These are phyloP conservation scores for Lates japonicus DNA, from an alignment of 2,797 vertebrate species.

Conservation along the genomic window DNA sequence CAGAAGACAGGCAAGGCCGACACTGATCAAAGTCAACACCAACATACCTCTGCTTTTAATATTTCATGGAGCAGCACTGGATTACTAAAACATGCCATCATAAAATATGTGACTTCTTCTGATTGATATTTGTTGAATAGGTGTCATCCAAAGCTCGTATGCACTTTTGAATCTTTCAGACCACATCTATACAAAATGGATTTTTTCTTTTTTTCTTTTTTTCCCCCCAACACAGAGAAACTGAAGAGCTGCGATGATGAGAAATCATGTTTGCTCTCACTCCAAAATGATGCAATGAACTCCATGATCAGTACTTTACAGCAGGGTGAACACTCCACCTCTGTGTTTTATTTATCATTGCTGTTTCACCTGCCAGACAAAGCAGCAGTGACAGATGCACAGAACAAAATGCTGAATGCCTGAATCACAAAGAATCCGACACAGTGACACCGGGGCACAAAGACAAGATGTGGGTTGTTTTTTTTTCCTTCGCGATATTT, in stretches of 20 bases:
- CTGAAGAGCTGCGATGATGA: slow-evolving; percentile 43
- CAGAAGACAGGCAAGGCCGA: slow-evolving; percentile 70
- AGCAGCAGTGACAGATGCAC: slow-evolving; percentile 65
- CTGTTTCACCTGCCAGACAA: slow-evolving; percentile 64
- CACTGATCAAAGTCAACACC: slow-evolving; percentile 86
- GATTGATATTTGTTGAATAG: slow-evolving; percentile 70
- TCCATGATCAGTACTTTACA: slow-evolving; percentile 62
- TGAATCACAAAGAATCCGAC: slow-evolving; percentile 64
- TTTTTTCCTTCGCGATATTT: slow-evolving; percentile 4
- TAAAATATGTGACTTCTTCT: slow-evolving; percentile 60
- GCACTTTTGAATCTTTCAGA: slow-evolving; percentile 60
- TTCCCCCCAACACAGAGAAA: slow-evolving; percentile 29
- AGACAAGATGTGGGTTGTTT: slow-evolving; percentile 28
- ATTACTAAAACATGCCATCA: slow-evolving; percentile 77
- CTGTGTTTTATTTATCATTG: slow-evolving; percentile 66
- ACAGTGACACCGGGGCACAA: slow-evolving; percentile 47
- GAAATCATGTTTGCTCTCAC: slow-evolving; percentile 59
- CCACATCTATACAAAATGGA: slow-evolving; percentile 45
- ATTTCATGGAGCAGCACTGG: slow-evolving; percentile 75
- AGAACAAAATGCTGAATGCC: slow-evolving; percentile 62
- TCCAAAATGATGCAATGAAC: slow-evolving; percentile 74
- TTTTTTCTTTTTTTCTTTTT: slow-evolving; percentile 30
- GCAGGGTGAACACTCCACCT: slow-evolving; percentile 50
- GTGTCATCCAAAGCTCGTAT: slow-evolving; percentile 47
- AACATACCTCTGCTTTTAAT: slow-evolving; percentile 82